Conservation (phyloP, 2,113 vertebrate species). For the Carassius auratus region DNA sequence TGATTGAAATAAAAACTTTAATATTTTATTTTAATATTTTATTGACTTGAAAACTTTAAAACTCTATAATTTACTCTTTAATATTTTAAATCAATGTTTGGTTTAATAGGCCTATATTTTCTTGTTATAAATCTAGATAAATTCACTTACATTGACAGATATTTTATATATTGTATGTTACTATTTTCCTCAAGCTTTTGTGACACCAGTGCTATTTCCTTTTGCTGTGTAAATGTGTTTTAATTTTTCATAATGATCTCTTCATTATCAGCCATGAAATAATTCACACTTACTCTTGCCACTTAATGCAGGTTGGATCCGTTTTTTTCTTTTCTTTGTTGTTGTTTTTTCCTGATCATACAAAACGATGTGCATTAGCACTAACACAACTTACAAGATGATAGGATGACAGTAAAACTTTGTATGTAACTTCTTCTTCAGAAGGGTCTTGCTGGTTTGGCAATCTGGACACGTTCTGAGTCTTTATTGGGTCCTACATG, state of each 20-base stretch:
- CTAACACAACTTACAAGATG: neutral
- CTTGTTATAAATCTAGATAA: no score
- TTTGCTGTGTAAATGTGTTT: neutral
- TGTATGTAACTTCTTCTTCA: neutral
- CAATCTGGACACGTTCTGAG: neutral
- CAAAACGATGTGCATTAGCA: neutral
- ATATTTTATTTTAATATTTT: no score
- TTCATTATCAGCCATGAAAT: neutral
- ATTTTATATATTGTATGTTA: no score
- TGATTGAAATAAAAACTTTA: no score
- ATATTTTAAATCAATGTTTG: neutral
- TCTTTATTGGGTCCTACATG: constrained; percentile 19
- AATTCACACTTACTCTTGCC: no score
- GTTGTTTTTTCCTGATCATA: no score
- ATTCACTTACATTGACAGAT: neutral
- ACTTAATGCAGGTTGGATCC: neutral
- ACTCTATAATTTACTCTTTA: no score
- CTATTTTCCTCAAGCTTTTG: no score
- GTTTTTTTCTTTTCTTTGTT: no score
- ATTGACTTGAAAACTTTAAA: no score
- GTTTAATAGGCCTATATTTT: neutral
- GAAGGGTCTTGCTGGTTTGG: neutral
- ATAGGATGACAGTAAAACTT: neutral
- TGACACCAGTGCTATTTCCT: neutral
- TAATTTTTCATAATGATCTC: neutral